Evolutionary conservation across 2,888 invertebrate species (phyloP), one percentile per base, ranked within the genome.

Genomic region (Megalurothrips usitatus): DNA sequence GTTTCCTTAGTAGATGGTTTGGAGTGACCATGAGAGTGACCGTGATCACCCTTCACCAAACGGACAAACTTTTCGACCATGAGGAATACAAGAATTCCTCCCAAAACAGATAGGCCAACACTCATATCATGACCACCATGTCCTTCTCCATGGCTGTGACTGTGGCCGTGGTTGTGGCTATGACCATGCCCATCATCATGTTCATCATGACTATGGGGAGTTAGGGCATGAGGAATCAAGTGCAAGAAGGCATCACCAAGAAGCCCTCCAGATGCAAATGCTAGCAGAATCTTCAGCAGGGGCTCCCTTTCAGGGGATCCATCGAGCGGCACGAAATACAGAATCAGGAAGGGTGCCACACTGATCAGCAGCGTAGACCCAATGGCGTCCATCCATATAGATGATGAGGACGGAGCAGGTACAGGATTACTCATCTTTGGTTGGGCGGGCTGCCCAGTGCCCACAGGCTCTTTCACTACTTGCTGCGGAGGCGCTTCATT

Each of bases 171-270:
- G 26, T 82, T 83, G 80, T 86, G 86, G 6, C 83, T 83, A 81
- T 87, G 86, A 17, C 85, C 83, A 80, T 90, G 89, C 17, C 81
- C 80, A 81, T 86, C 85, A 11, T 81, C 80, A 80, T 84, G 84
- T 11, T 83, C 83, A 23, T 82, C 63, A 11, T 89, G 88, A 0
- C 86, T 86, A 82, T 91, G 90, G 0, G 92, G 91, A 84, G 89
- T 89, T 48, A 93, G 91, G 79, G 99, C 98, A 88, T 99, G 99
- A 0, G 99, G 99, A 86, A 99, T 99, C 83, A 99, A 89, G 89
- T 99, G 99, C 10, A 99, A 90, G 87, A 99, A 99, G 0, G 99
- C 99, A 89, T 99, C 99, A 11, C 99, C 99, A 0, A 99, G 90
- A 19, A 99, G 90, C 79, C 99, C 97, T 78, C 98, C 97, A 1